These are phyloP conservation scores for Dissostichus mawsoni DNA, from an alignment of 2,113 vertebrate species.

Conservation along the genomic window DNA sequence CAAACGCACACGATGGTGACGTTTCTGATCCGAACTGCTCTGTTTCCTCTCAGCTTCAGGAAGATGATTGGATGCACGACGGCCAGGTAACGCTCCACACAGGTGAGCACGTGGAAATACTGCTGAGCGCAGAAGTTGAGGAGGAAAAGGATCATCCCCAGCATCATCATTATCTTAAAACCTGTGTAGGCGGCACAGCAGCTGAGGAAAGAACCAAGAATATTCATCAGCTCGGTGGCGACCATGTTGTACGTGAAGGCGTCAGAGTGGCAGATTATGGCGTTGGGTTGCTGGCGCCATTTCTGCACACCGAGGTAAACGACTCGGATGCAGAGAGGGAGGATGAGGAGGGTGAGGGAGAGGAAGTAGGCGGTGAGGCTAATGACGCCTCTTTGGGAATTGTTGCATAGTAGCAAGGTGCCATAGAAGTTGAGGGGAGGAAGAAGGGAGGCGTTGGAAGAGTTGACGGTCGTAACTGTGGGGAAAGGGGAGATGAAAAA, in stretches of 20 bases:
- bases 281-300: no score
- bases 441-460: no score
- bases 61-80: slow-evolving; percentile 41
- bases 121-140: no score
- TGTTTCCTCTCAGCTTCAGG: slow-evolving; percentile 6
- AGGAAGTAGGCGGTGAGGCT: rapidly evolving
- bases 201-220: no score
- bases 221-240: no score
- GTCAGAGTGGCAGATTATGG: no score
- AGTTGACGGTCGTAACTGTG: not conserved
- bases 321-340: no score
- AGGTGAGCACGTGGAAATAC: slow-evolving; percentile 9
- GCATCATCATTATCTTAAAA: no score
- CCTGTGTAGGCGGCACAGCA: no score
- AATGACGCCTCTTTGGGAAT: rapidly evolving
- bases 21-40: slow-evolving; percentile 12
- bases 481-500: not conserved
- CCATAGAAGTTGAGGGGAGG: not conserved
- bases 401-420: not conserved
- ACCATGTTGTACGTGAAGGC: no score
- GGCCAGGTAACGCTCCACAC: slow-evolving; percentile 50
- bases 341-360: not conserved
- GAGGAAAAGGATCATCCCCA: no score
- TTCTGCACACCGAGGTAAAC: no score
- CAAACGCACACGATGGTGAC: slow-evolving; percentile 16